A percentile compares a stretch with the other conserved stretches of the same genome.
phyloP scores from a whole-genome alignment of 2,797 vertebrate genomes.

The Acrossocheilus wenchowensis region DNA sequence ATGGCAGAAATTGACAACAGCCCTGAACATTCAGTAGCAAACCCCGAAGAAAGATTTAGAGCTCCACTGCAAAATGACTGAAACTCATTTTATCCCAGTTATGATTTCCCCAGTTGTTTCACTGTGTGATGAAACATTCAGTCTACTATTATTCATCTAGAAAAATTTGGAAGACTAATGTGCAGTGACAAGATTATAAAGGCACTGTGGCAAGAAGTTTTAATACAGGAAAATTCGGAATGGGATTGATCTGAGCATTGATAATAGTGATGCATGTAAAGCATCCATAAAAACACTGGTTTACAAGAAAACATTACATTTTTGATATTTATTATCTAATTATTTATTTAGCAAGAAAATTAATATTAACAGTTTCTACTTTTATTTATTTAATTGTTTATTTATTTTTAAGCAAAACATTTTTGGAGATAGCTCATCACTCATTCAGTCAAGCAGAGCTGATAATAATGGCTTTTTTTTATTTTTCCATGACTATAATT shows the following conservation, averaged over 20 bases:
- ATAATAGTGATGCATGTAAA: not conserved
- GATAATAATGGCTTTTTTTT: not conserved
- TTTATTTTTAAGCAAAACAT: not conserved
- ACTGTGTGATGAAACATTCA: conserved; percentile 35
- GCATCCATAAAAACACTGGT: not conserved
- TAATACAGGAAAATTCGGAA: not conserved
- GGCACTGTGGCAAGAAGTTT: not conserved
- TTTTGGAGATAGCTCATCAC: not conserved
- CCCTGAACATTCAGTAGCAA: conserved; percentile 12
- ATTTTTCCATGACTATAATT: not conserved
- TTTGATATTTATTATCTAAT: not conserved
- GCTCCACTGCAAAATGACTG: conserved; percentile 23
- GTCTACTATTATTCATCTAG: conserved; percentile 24
- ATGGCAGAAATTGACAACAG: conserved; percentile 13
- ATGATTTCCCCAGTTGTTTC: conserved; percentile 10
- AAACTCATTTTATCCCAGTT: conserved; percentile 24
- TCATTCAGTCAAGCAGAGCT: too few relatives aligned
- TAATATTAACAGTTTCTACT: not conserved
- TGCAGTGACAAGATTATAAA: conserved; percentile 4
- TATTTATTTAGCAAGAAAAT: not conserved
- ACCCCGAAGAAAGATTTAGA: conserved; percentile 27
- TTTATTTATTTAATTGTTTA: not conserved
- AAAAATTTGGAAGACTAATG: conserved; percentile 9
- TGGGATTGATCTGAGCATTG: not conserved
- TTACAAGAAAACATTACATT: not conserved